Base-by-base conservation (phyloP, 2,113 vertebrate genomes). In the Perccottus glenii region DNA sequence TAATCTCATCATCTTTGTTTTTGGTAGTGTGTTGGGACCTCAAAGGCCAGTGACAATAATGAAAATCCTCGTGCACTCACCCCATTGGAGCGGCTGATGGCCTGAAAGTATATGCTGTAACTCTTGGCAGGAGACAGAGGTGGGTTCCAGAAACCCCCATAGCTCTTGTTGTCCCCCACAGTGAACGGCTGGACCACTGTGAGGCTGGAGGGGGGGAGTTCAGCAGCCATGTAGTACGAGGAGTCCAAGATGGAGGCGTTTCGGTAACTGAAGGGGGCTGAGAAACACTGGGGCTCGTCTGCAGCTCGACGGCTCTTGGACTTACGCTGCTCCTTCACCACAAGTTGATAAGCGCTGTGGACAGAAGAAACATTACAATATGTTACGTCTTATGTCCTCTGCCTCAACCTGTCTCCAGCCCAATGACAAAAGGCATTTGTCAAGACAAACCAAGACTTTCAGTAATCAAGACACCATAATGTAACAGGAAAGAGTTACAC, bases 61-160 rank as follows among this genome's bases (percentile, higher is more conserved):
- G 19, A 40, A 40, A 40, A 5, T 40, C 38, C 8, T 40, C 44
- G 7, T 11, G 11, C 3, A 83, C 95, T 95, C 90, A 99, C 97
- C 92, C 96, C 96, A 15, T 97, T 97, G 75, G 97, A 95, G 90
- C 94, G 94, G 92, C 97, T 98, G 67, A 97, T 92, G 70, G 97
- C 97, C 90, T 99, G 97, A 87, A 95, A 98, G 86, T 96, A 99
- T 85, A 99, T 97, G 91, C 95, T 97, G 92, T 99, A 99, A 92
- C 97, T 99, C 88, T 98, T 99, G 82, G 95, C 82, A 0, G 97
- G 96, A 3, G 96, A 97, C 14, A 99, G 93, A 0, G 97, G 97
- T 10, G 96, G 95, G 1, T 99, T 99, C 96, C 96, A 98, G 90
- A 96, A 98, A 60, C 97, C 96, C 0, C 97, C 96, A 78, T 99